Evolutionary conservation across 2,888 invertebrate species (phyloP), one percentile per base, ranked within the genome.

Genomic region (Hartigia nigra): DNA sequence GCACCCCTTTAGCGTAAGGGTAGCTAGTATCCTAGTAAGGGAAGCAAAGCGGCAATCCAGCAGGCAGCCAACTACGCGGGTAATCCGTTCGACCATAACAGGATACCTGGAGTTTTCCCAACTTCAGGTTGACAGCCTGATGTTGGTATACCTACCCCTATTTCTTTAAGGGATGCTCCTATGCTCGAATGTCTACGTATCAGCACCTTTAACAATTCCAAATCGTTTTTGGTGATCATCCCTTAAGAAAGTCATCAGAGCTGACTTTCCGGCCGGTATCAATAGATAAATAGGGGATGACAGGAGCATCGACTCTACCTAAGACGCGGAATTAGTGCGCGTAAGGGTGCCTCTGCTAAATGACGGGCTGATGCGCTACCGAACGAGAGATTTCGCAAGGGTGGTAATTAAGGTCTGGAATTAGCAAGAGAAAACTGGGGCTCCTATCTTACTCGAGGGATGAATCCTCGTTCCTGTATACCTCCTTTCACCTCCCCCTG

Each of bases 381-480:
- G 75, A 35, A 75, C 70, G 78, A 76, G 78, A 75, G 78, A 75
- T 76, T 78, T 78, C 78, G 76, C 76, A 78, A 75, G 72, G 78
- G 78, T 78, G 78, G 78, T 78, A 78, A 78, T 78, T 78, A 78
- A 78, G 78, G 78, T 70, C 78, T 72, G 78, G 70, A 78, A 78
- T 78, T 78, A 78, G 78, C 78, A 70, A 76, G 78, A 78, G 78
- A 78, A 78, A 78, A 78, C 76, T 70, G 75, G 78, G 31, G 78
- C 75, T 78, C 78, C 78, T 78, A 78, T 78, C 78, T 74, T 74
- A 75, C 74, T 74, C 75, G 75, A 78, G 78, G 78, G 78, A 78
- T 74, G 74, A 74, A 78, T 78, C 75, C 74, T 55, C 55, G 9
- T 55, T 55, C 55, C 55, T 55, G 55, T 55, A 55, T 55, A 55